Evolutionary conservation across 2,888 invertebrate genomes (phyloP).

Genomic region (Adelphocoris suturalis): DNA sequence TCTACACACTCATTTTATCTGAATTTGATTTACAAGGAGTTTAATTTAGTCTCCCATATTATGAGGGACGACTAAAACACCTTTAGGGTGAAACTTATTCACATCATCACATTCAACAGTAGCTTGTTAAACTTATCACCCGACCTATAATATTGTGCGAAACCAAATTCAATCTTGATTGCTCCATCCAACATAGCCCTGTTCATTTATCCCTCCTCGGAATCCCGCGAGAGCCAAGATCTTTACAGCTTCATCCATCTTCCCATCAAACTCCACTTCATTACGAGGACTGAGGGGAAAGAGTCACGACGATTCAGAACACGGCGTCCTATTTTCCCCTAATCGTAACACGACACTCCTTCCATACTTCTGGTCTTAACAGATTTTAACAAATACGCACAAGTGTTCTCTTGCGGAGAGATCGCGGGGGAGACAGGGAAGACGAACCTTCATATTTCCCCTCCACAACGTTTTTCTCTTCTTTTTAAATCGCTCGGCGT

Average conservation of each 20-base stretch:
- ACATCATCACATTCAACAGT: too few species aligned
- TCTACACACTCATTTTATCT: too few species aligned
- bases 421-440: not conserved
- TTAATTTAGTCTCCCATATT: too few species aligned
- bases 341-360: conserved; percentile 44
- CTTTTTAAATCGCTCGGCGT: conserved; percentile 60
- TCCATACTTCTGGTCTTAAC: conserved; percentile 23
- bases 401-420: conserved; percentile 7
- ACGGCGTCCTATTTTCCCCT: conserved; percentile 27
- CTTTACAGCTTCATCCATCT: conserved; percentile 28
- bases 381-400: conserved; percentile 50
- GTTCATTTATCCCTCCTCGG: not conserved
- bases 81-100: too few species aligned
- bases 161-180: not conserved
- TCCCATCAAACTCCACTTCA: conserved; percentile 39
- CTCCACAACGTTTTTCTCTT: not conserved
- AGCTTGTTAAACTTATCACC: too few species aligned
- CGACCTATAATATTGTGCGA: not conserved
- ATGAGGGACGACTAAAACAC: too few species aligned
- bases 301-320: conserved; percentile 17
- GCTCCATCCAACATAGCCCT: not conserved
- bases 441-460: conserved; percentile 49
- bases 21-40: too few species aligned
- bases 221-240: not conserved
- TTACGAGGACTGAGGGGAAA: not conserved